A percentile compares a stretch with the other conserved stretches of the same genome.
Evolutionary conservation across 2,797 vertebrate species (phyloP).

Genomic region (Pempheris klunzingeri): DNA sequence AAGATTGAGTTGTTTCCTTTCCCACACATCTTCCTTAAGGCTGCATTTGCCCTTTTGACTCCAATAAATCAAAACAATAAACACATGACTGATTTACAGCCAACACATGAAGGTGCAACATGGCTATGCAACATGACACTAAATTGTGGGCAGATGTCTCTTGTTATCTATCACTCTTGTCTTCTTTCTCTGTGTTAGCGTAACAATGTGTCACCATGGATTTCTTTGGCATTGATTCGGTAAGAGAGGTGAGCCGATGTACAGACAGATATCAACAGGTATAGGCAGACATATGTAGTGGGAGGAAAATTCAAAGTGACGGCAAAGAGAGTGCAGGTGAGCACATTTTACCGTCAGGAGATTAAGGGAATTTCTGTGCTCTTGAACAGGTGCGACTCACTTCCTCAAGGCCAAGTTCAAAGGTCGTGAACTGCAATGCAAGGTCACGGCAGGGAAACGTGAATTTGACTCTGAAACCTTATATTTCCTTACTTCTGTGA

Average conservation of each 20-base stretch:
- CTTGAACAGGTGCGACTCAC: slow-evolving; percentile 59
- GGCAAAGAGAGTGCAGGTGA: slow-evolving; percentile 33
- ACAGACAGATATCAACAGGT: slow-evolving; percentile 6
- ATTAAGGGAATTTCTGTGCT: neutral
- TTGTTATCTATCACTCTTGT: neutral
- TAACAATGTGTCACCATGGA: neutral
- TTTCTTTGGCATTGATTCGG: neutral
- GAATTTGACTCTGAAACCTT: slow-evolving; percentile 61
- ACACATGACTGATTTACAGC: slow-evolving; percentile 47
- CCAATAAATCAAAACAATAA: slow-evolving; percentile 54
- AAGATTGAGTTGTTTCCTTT: slow-evolving; percentile 13
- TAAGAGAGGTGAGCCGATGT: neutral
- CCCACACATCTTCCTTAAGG: slow-evolving; percentile 25
- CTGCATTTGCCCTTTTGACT: slow-evolving; percentile 45
- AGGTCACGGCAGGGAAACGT: slow-evolving; percentile 42
- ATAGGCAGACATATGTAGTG: neutral
- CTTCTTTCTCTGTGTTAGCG: neutral
- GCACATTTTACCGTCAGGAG: slow-evolving; percentile 18
- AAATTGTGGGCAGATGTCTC: slow-evolving; percentile 32
- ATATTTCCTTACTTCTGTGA: slow-evolving; percentile 52
- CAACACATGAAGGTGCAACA: slow-evolving; percentile 28
- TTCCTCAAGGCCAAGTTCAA: slow-evolving; percentile 70
- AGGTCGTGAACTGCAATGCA: slow-evolving; percentile 48
- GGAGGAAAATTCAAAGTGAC: slow-evolving; percentile 6
- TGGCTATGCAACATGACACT: slow-evolving; percentile 41